Evolutionary conservation across 2,888 invertebrate genomes (phyloP).

Genomic region (Furcula furcula): DNA sequence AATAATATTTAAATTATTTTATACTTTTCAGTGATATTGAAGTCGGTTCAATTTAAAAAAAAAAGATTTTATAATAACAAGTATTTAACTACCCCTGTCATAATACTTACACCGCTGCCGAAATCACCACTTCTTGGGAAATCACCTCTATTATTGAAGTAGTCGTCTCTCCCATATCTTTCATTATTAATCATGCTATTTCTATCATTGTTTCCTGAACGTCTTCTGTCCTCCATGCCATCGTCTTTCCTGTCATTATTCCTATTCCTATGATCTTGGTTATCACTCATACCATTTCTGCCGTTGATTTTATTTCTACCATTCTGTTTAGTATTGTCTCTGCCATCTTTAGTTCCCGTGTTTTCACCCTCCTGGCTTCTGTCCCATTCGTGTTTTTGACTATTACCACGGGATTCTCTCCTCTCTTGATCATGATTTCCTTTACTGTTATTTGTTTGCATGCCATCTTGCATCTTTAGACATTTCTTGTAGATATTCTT

Average conservation of each 20-base stretch:
- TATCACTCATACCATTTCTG: constrained; percentile 26
- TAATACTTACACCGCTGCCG: too few relatives aligned
- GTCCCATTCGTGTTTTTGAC: constrained; percentile 43
- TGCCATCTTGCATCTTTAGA: constrained; percentile 65
- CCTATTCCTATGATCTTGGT: constrained; percentile 29
- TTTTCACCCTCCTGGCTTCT: constrained; percentile 30
- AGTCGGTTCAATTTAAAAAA: too few relatives aligned
- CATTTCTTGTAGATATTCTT: constrained; percentile 82
- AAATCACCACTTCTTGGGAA: constrained; percentile 48
- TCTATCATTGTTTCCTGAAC: neutral
- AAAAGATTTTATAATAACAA: too few relatives aligned
- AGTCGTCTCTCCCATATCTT: constrained; percentile 30
- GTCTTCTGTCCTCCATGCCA: constrained; percentile 5
- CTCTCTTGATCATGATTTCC: constrained; percentile 50
- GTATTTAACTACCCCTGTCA: too few relatives aligned
- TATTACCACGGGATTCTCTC: constrained; percentile 41
- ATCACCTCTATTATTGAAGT: constrained; percentile 40
- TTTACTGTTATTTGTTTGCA: constrained; percentile 41
- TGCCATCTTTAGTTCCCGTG: too few relatives aligned
- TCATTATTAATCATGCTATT: constrained; percentile 19
- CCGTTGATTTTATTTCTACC: constrained; percentile 27
- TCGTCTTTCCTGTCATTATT: constrained; percentile 27
- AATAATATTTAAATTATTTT: too few relatives aligned
- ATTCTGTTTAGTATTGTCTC: constrained; percentile 26
- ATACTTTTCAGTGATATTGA: too few relatives aligned